A percentile compares a stretch with the other conserved stretches of the same genome.
These are phyloP conservation scores for Drosophila elegans DNA, from an alignment of 1,140 invertebrate genomes.

Conservation along the genomic window DNA sequence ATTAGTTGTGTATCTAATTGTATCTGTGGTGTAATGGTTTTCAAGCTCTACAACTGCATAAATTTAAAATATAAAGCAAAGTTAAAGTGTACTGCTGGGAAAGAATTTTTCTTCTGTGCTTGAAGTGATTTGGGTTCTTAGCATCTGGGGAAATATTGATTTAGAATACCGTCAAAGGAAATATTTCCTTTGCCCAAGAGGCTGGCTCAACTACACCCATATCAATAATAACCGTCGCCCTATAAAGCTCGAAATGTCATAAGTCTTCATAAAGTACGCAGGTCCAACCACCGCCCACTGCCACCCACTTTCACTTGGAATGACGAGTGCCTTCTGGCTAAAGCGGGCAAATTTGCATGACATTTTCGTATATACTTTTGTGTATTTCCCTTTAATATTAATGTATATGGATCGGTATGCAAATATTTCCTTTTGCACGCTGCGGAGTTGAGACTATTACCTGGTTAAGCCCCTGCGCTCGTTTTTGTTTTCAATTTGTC, in stretches of 20 bases:
- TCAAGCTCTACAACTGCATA: too few relatives aligned
- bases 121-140: slow-evolving; percentile 1
- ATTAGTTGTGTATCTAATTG: too few relatives aligned
- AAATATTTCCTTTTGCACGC: slow-evolving; percentile 64
- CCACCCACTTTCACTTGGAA: slow-evolving; percentile 18
- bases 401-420: slow-evolving; percentile 64
- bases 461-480: slow-evolving; percentile 28
- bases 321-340: slow-evolving; percentile 11
- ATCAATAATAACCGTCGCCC: slow-evolving; percentile 18
- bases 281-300: slow-evolving; percentile 8
- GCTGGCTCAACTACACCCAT: slow-evolving; percentile 2
- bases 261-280: slow-evolving; percentile 62
- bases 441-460: slow-evolving; percentile 52
- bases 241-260: slow-evolving; percentile 44
- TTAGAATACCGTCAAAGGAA: slow-evolving; percentile 21
- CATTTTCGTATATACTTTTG: slow-evolving; percentile 55
- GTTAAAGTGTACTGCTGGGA: background rate
- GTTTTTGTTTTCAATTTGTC: slow-evolving; percentile 1
- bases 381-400: slow-evolving; percentile 61
- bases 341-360: slow-evolving; percentile 50
- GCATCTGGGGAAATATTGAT: slow-evolving; percentile 16
- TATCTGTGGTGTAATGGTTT: too few relatives aligned
- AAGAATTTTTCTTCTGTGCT: background rate
- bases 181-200: slow-evolving; percentile 17
- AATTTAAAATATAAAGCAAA: slow-evolving; percentile 6